Base-by-base conservation (phyloP, 1,140 invertebrate species). In the Caenorhabditis latens region DNA sequence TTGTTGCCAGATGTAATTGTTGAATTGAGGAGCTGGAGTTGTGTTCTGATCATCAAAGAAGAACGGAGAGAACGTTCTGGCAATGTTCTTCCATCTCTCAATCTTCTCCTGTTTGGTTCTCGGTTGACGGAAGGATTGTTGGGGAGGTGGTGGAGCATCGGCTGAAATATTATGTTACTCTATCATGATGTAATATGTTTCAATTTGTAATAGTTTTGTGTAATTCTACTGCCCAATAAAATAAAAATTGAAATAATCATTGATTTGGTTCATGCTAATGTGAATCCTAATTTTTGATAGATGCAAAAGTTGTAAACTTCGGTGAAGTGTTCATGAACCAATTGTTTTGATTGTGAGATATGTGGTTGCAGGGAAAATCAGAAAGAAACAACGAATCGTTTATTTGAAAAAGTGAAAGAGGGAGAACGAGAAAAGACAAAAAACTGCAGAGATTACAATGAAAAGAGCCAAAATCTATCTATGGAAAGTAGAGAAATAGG, bases 1-100 rank as follows among this genome's bases (percentile, higher is more conserved):
- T 11, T 79, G 71, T 50, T 79, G 71, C 71, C 71, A 79, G 1
- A 79, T 79, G 14, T 50, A 79, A 24, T 79, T 79, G n/a, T 79
- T 53, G 46, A 79, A 79, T 24, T 79, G 71, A 13, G 71, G 71
- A 53, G 71, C 46, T 14, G 71, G 71, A 5, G 71, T 79, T 11
- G 46, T 50, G 46, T 79, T 79, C 19, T 46, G 63, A 9, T 79
- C 46, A 8, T 24, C 24, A 46, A 21, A 79, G n/a, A 79, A 21
- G 46, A 79, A 79, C n/a, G 71, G 71, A 6, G 71, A 79, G 71
- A 79, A 79, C 24, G 71, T 79, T 53, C 71, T 6, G 19, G 71
- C 71, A n/a, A 79, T 79, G 40, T 79, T 79, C n/a, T n/a, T 42
- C 46, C 43, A 79, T 79, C 71, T 14, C 4, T 79, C 71, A 9